These are phyloP conservation scores for Chesias legatella DNA, from an alignment of 2,888 invertebrate genomes.

Conservation along the genomic window DNA sequence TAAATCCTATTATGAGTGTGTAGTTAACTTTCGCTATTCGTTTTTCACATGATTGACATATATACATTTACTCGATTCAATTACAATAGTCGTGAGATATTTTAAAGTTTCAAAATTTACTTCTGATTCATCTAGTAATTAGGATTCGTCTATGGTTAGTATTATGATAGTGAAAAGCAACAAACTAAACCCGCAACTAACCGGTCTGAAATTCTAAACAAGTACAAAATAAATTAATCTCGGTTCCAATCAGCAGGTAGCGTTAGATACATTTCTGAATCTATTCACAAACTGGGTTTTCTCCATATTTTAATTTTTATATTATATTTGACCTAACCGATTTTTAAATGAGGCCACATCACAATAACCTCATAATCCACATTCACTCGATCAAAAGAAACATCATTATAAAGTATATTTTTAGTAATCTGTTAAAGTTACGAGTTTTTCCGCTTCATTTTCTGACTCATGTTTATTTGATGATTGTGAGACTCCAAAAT, in stretches of 20 bases:
- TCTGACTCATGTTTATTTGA: neutral
- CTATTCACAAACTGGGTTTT: conserved; percentile 15
- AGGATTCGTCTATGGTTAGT: too few species aligned
- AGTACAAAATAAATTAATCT: conserved; percentile 19
- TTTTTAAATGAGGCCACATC: conserved; percentile 14
- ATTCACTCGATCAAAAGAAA: conserved; percentile 19
- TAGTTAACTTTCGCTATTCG: too few species aligned
- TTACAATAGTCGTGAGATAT: conserved; percentile 33
- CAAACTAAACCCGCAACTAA: conserved; percentile 16
- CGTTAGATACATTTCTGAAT: conserved; percentile 26
- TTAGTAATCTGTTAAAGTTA: conserved; percentile 10
- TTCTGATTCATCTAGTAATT: conserved; percentile 9
- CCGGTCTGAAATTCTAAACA: conserved; percentile 21
- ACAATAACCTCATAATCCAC: conserved; percentile 27
- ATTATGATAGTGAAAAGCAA: neutral
- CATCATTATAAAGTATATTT: conserved; percentile 14
- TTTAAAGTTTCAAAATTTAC: conserved; percentile 18
- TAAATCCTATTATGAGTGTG: too few species aligned
- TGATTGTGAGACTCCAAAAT: conserved; percentile 3
- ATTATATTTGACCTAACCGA: conserved; percentile 20
- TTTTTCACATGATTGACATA: conserved; percentile 47
- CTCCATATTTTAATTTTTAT: conserved; percentile 17
- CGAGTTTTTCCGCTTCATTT: neutral
- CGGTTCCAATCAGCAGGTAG: conserved; percentile 21
- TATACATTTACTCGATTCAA: conserved; percentile 32